A percentile compares a stretch with the other conserved stretches of the same genome.
These are phyloP conservation scores for Actenoides lindsayi DNA, from an alignment of 2,113 vertebrate genomes.

Conservation along the genomic window DNA sequence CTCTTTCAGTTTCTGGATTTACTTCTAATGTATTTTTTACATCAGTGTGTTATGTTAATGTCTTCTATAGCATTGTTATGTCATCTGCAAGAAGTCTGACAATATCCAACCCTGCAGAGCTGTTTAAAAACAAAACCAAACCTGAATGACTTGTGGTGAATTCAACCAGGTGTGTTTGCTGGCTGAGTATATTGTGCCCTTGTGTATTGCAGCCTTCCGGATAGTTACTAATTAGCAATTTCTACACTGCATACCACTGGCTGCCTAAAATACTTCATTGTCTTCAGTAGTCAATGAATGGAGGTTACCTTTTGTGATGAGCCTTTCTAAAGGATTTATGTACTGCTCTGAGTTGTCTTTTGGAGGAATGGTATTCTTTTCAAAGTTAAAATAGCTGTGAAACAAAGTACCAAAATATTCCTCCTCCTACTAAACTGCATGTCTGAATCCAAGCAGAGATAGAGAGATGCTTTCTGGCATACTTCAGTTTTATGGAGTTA, in stretches of 20 bases:
- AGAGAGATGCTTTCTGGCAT: background rate
- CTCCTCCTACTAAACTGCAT: background rate
- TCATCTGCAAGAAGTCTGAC: background rate
- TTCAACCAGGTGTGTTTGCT: background rate
- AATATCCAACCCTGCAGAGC: background rate
- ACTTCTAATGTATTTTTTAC: background rate
- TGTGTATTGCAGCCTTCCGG: background rate
- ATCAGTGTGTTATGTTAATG: background rate
- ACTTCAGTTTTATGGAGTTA: background rate
- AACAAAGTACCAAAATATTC: background rate
- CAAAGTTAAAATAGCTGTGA: background rate
- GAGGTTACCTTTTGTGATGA: background rate
- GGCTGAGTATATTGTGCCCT: background rate
- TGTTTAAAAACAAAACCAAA: background rate
- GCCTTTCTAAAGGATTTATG: background rate
- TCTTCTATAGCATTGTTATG: background rate
- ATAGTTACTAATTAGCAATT: background rate
- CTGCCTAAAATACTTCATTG: background rate
- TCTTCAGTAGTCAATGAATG: background rate
- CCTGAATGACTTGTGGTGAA: background rate
- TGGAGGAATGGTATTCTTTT: background rate
- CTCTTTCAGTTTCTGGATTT: background rate
- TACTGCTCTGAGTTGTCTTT: background rate
- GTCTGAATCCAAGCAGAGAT: background rate
- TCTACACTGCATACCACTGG: background rate